These are phyloP conservation scores for Tyrophagus putrescentiae DNA, from an alignment of 1,140 invertebrate species.

Conservation along the genomic window DNA sequence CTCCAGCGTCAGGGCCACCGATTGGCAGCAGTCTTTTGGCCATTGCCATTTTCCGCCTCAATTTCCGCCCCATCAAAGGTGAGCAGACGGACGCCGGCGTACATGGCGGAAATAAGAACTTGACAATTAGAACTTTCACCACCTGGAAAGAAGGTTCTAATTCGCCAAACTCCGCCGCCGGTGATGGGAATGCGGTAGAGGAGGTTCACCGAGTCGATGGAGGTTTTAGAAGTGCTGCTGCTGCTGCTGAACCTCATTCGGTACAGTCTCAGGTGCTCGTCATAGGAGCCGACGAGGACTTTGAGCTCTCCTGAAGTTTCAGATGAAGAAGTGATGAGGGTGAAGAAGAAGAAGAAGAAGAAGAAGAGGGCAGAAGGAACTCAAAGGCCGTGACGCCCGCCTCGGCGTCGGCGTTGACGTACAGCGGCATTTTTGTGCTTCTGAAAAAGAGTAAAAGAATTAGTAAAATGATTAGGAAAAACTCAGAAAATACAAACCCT, in stretches of 20 bases:
- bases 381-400: constrained; percentile 2
- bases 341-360: too few relatives aligned
- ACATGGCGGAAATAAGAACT: constrained; percentile 1
- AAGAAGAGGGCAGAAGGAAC: background rate
- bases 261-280: constrained; percentile 8
- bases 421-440: background rate
- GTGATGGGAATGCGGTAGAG: background rate
- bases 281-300: constrained; percentile 12
- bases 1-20: too few relatives aligned
- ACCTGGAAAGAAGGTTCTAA: background rate
- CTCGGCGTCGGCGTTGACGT: background rate
- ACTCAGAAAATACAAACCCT: background rate
- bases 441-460: background rate
- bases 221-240: background rate
- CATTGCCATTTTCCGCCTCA: too few relatives aligned
- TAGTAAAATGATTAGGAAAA: background rate
- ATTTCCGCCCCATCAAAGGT: background rate
- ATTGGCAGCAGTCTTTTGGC: too few relatives aligned
- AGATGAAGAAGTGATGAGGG: too few relatives aligned
- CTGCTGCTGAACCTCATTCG: background rate
- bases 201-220: background rate
- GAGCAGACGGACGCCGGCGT: constrained; percentile 1
- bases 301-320: too few relatives aligned
- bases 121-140: background rate
- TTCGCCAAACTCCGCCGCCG: constrained; percentile 9